Evolutionary conservation across 2,113 vertebrate species (phyloP).

Genomic region (Miniopterus natalensis): DNA sequence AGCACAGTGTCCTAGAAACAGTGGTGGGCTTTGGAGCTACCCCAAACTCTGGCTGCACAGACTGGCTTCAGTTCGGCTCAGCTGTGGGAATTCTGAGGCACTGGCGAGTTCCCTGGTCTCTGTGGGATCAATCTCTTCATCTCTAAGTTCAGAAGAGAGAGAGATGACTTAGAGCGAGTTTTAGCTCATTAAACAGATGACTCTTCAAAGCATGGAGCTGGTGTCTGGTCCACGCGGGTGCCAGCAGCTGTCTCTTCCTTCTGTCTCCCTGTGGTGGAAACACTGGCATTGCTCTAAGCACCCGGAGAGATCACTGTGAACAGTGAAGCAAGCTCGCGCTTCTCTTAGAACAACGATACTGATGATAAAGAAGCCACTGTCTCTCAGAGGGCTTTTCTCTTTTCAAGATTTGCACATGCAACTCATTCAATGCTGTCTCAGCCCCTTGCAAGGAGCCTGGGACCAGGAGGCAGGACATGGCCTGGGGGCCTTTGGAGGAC

Average conservation of each 20-base stretch:
- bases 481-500: not conserved
- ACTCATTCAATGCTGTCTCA: not conserved
- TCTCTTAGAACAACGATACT: not conserved
- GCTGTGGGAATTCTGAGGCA: not conserved
- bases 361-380: not conserved
- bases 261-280: not conserved
- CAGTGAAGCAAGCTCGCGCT: not conserved
- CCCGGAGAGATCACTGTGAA: not conserved
- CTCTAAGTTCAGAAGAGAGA: not conserved
- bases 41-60: not conserved
- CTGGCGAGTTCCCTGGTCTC: not conserved
- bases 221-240: not conserved
- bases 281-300: not conserved
- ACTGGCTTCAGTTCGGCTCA: not conserved
- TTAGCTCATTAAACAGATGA: not conserved
- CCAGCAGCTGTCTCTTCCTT: fast-evolving
- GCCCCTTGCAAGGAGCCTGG: not conserved
- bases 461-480: not conserved
- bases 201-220: not conserved
- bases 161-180: too few species aligned
- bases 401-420: not conserved
- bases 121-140: not conserved
- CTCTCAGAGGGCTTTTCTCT: not conserved
- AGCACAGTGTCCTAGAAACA: not conserved
- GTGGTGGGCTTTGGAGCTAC: not conserved